Conservation (phyloP, 2,797 vertebrate species). For the Myripristis murdjan region DNA sequence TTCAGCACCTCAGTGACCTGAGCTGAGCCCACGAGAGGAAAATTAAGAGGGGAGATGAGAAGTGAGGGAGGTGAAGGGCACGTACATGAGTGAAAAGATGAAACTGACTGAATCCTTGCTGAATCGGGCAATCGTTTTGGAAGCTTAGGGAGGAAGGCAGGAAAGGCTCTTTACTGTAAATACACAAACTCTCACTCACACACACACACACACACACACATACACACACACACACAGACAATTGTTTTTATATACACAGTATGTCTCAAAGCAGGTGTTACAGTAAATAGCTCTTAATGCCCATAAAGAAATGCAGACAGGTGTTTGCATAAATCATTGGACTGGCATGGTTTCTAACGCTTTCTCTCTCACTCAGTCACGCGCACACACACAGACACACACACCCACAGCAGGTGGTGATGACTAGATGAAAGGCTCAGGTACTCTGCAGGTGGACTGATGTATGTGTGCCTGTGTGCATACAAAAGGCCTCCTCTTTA, state of each 20-base stretch:
- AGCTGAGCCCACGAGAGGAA: neutral
- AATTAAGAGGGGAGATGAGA: neutral
- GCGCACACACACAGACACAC: neutral
- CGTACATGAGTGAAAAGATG: neutral
- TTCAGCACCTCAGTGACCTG: constrained; percentile 18
- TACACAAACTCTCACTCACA: neutral
- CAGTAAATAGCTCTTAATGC: neutral
- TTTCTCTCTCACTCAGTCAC: constrained; percentile 17
- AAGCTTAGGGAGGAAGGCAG: neutral
- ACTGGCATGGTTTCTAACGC: constrained; percentile 9
- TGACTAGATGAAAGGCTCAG: constrained; percentile 60
- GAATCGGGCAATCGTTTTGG: neutral
- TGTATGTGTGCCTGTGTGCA: constrained; percentile 38
- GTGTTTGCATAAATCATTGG: constrained; percentile 7
- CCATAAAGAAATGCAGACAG: neutral
- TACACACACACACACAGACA: neutral
- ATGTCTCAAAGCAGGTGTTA: neutral
- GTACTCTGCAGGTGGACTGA: constrained; percentile 56
- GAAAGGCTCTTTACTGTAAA: neutral
- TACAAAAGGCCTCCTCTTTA: constrained; percentile 43
- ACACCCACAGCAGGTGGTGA: constrained; percentile 46
- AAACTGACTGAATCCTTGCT: constrained; percentile 7
- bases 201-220: neutral
- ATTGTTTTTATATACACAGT: neutral
- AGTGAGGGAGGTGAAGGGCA: constrained; percentile 5